A percentile compares a stretch with the other conserved stretches of the same genome.
Conservation (phyloP, 2,113 vertebrate genomes). For the Eidolon helvum region DNA sequence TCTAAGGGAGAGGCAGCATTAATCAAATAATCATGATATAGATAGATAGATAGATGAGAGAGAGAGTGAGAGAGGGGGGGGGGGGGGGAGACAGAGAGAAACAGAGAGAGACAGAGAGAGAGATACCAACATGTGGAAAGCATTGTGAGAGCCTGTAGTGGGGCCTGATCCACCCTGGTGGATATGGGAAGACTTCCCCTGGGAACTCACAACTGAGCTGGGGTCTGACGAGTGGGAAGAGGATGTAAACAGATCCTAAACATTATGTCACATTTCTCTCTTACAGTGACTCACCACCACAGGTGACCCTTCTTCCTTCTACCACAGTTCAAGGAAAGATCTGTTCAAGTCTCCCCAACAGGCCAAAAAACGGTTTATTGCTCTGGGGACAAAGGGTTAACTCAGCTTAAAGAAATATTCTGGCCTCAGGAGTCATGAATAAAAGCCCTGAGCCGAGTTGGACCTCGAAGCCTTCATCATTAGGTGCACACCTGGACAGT, state of each 20-base stretch:
- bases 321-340: background rate
- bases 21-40: background rate
- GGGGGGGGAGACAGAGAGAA: too few species aligned
- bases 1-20: background rate
- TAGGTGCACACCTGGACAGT: background rate
- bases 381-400: slow-evolving; percentile 32
- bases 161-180: background rate
- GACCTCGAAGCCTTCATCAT: background rate
- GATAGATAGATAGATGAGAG: too few species aligned
- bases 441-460: background rate
- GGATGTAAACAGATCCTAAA: background rate
- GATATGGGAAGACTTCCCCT: background rate
- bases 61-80: too few species aligned
- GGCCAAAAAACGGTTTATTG: slow-evolving; percentile 15
- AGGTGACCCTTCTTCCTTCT: background rate
- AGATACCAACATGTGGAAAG: too few species aligned
- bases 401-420: background rate
- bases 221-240: too few species aligned
- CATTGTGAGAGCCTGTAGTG: too few species aligned
- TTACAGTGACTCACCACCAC: too few species aligned
- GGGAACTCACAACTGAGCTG: background rate
- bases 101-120: too few species aligned
- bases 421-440: slow-evolving; percentile 16
- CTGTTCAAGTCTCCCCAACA: background rate
- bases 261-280: background rate